phyloP scores from a whole-genome alignment of 35 echinoderm and acorn worm genomes.

The Patiria miniata region DNA sequence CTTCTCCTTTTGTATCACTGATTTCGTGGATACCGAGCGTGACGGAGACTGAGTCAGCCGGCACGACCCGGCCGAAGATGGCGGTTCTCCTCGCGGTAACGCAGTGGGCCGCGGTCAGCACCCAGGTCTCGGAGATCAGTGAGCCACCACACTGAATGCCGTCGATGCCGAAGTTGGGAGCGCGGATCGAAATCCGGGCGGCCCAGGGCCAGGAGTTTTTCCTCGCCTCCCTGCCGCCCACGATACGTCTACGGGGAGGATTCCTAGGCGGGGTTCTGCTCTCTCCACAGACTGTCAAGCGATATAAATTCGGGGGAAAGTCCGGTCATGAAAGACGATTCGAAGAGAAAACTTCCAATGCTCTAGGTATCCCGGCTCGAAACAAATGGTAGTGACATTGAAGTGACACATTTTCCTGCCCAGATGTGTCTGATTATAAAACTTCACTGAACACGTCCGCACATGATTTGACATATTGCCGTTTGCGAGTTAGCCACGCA shows the following conservation, averaged over 20 bases:
- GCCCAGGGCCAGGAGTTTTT: slow-evolving; percentile 44
- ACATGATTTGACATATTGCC: no score
- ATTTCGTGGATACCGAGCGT: neutral
- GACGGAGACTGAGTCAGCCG: neutral
- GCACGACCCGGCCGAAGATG: neutral
- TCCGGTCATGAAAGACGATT: no score
- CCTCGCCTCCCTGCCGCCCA: slow-evolving; percentile 5
- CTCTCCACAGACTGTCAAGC: slow-evolving; percentile 31
- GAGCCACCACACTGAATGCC: slow-evolving; percentile 12
- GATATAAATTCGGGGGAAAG: no score
- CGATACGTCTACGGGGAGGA: neutral
- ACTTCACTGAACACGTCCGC: no score
- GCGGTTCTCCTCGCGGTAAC: neutral
- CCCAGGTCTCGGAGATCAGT: slow-evolving; percentile 15
- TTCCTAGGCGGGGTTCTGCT: neutral
- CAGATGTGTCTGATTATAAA: no score
- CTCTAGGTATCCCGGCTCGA: no score
- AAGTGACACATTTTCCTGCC: no score
- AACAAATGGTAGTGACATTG: no score
- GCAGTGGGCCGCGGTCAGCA: slow-evolving; percentile 34
- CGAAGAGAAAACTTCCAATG: no score
- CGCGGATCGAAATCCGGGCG: neutral
- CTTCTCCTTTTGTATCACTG: neutral
- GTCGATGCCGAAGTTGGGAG: neutral
- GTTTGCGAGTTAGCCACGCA: no score